phyloP scores from a whole-genome alignment of 2,888 invertebrate genomes.

The Tipula confusa region DNA sequence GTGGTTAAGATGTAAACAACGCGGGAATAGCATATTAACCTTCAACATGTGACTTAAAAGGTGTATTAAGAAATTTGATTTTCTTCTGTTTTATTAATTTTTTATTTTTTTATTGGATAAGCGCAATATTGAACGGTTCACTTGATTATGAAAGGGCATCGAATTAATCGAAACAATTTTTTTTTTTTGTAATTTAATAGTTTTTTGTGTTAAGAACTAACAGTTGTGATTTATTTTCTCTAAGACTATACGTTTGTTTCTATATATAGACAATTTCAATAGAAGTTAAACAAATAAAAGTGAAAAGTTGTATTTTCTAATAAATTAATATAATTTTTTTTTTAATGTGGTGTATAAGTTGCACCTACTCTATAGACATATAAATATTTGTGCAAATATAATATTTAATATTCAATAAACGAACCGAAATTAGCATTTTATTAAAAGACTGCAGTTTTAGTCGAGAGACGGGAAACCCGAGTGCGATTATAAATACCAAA shows the following conservation, averaged over 20 bases:
- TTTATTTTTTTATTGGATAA: not conserved
- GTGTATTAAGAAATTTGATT: not conserved
- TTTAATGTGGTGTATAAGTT: not conserved
- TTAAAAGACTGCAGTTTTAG: not conserved
- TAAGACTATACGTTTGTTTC: not conserved
- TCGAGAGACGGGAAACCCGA: not conserved
- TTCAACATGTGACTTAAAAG: not conserved
- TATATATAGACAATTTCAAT: not conserved
- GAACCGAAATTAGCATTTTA: not conserved
- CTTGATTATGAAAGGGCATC: not conserved
- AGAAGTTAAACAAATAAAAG: not conserved
- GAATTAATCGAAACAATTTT: no score
- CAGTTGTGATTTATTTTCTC: not conserved
- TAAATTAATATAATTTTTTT: not conserved
- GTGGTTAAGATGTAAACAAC: not conserved
- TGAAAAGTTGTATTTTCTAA: not conserved
- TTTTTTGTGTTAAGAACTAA: not conserved
- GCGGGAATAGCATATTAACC: not conserved
- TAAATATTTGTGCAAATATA: not conserved
- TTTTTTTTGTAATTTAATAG: not conserved
- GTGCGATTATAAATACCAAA: not conserved
- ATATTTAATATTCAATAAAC: not conserved
- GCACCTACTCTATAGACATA: not conserved
- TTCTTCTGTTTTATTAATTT: not conserved
- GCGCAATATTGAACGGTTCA: not conserved